These are phyloP conservation scores for Drosophila takahashii DNA, from an alignment of 1,140 invertebrate genomes.

Conservation along the genomic window DNA sequence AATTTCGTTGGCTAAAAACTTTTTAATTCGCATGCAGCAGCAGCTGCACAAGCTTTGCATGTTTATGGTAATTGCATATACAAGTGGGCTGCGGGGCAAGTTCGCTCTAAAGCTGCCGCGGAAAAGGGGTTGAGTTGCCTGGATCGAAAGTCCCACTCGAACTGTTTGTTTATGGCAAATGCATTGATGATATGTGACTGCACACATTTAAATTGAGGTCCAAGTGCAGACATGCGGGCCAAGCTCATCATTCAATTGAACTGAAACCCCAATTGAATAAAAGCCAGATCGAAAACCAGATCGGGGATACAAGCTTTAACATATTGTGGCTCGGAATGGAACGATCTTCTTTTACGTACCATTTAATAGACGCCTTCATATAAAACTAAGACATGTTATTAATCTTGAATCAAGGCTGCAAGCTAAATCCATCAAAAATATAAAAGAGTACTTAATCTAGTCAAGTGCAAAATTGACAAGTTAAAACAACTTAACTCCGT, in stretches of 20 bases:
- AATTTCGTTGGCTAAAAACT: constrained; percentile 48
- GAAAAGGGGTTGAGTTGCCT: neutral
- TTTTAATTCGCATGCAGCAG: constrained; percentile 65
- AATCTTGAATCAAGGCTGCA: too few species aligned
- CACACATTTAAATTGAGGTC: constrained; percentile 13
- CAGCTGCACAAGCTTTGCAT: constrained; percentile 65
- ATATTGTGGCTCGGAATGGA: neutral
- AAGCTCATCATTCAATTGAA: constrained; percentile 37
- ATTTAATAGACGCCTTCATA: too few species aligned
- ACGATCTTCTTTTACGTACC: neutral
- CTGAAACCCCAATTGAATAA: constrained; percentile 22
- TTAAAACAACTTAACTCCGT: too few species aligned
- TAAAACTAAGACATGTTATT: too few species aligned
- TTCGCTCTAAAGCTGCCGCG: neutral
- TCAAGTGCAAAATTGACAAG: too few species aligned
- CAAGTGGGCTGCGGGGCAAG: constrained; percentile 22
- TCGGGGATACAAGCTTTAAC: neutral
- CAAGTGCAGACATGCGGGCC: constrained; percentile 36
- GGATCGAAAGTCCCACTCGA: constrained; percentile 4
- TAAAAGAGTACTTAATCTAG: too few species aligned
- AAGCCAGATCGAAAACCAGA: constrained; percentile 2
- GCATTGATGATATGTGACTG: constrained; percentile 19
- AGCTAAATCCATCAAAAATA: too few species aligned
- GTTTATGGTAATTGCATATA: constrained; percentile 72
- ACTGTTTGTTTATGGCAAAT: constrained; percentile 5